Evolutionary conservation across 2,797 vertebrate species (phyloP), one percentile per base, ranked within the genome.

Genomic region (Phalloptychus januarius): DNA sequence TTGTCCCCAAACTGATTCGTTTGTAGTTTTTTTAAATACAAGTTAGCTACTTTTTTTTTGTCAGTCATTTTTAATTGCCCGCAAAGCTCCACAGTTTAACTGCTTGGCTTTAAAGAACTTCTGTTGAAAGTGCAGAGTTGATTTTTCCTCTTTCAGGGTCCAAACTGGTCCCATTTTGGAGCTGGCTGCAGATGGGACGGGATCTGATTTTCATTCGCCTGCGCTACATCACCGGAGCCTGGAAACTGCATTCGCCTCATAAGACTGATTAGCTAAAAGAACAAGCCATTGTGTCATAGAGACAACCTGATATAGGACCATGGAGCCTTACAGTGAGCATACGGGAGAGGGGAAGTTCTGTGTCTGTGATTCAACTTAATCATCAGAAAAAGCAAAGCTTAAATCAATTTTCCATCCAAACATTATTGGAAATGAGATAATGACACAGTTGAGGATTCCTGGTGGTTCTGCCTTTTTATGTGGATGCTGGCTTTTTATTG

Each of bases 151-250:
- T 87, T 52, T 54, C 91, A 99, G 98, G 98, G 79, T 99, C 98
- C 84, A 99, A 99, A 86, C 92, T 99, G 93, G 96, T 99, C 92
- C 98, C 98, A 1, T 97, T 99, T 89, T 99, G 98, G 98, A 99
- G 98, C 91, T 99, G 98, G 98, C 92, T 99, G 79, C 98, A 99
- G 89, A 99, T 99, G 98, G 98, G 98, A 84, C 95, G 81, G 77
- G 98, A 99, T 93, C 95, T 99, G 79, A 89, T 99, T 88, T 97
- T 98, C 94, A 99, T 99, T 91, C 96, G 97, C 82, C 94, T 99
- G 76, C 97, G 97, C 75, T 99, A 99, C 91, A 85, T 99, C 91
- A 98, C 96, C 8, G 97, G 98, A 90, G 97, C 97, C 94, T 99
- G 98, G 98, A 97, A 89, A 84, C 93, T 99, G 84, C 94, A 96